Base-by-base conservation (phyloP, 2,797 vertebrate species). In the Alca torda region DNA sequence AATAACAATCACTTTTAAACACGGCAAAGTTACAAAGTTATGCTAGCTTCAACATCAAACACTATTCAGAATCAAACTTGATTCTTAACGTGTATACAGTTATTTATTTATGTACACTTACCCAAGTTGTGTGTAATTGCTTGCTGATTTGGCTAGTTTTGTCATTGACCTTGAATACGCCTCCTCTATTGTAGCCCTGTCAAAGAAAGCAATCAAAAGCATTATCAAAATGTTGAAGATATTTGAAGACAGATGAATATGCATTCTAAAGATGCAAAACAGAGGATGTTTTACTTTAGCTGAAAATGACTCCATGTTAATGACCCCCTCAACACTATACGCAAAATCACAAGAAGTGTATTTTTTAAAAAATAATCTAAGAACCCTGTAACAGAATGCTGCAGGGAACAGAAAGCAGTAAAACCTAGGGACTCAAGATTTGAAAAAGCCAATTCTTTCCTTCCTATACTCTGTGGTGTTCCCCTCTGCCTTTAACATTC, bases 81-180 rank as follows among this genome's bases (percentile, higher is more conserved):
- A 63, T 16, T 68, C 35, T 48, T 88, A 86, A 37, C 23, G 74
- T 3, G 5, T 6, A 84, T 15, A 26, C 10, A 63, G 16, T 54
- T 61, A 64, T 13, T 85, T 51, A 63, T 33, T 91, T 70, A 82
- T 3, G 17, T 39, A 87, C 12, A 53, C 84, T 86, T 98, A 99
- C 99, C 99, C 99, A 70, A 99, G 98, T 83, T 99, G 99, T 85
- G 99, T 99, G 95, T 99, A 99, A 98, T 99, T 99, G 95, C 99
- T 99, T 7, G 99, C 99, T 93, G 99, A 98, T 98, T 99, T 99
- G 96, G 98, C 99, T 82, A 99, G 98, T 98, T 99, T 99, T 96
- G 99, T 99, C 99, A 99, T 99, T n/a, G 99, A 99, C 96, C 99
- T 98, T 96, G 99, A 99, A 95, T 99, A 99, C 3, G 98, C 97